Conservation (phyloP, 2,797 vertebrate genomes). For the Neosilurus hyrtlii region DNA sequence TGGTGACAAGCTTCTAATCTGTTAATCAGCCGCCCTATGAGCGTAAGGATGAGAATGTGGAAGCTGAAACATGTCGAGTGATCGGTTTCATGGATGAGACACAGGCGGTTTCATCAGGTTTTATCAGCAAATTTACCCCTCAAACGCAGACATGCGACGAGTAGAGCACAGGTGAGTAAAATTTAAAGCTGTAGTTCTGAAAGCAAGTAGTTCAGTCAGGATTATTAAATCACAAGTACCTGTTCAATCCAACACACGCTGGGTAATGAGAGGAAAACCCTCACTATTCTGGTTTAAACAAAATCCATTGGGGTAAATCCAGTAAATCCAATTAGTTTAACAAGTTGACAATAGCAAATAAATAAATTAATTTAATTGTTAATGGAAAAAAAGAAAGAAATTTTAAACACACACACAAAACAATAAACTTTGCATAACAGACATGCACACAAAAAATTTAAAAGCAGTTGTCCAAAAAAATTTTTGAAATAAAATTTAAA, state of each 20-base stretch:
- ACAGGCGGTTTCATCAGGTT: background rate
- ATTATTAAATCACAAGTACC: background rate
- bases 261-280: background rate
- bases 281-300: background rate
- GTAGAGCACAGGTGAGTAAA: background rate
- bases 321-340: background rate
- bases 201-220: slow-evolving; percentile 10
- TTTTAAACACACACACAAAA: background rate
- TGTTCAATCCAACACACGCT: background rate
- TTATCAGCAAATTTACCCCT: background rate
- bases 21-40: background rate
- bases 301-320: background rate
- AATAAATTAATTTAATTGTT: too few species aligned
- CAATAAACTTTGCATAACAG: too few species aligned
- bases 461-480: too few species aligned
- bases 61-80: background rate
- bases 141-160: background rate
- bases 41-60: background rate
- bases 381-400: too few species aligned
- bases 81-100: background rate
- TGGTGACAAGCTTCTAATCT: background rate
- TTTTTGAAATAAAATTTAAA: too few species aligned
- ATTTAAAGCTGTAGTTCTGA: background rate
- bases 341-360: background rate
- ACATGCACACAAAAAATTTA: too few species aligned